Evolutionary conservation across 2,888 invertebrate species (phyloP).

Genomic region (Oscheius sp.): DNA sequence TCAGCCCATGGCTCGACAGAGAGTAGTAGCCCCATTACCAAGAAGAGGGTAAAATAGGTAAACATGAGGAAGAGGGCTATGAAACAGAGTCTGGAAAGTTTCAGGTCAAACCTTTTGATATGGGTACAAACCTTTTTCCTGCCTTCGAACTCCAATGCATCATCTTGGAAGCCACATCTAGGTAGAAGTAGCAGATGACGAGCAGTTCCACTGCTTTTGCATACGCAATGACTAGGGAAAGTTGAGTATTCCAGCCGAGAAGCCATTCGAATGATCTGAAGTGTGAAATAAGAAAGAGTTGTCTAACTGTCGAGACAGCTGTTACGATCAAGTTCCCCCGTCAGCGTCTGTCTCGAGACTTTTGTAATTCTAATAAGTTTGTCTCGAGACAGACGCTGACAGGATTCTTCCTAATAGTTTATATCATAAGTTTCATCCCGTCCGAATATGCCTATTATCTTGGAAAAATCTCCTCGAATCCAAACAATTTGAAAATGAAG

Average conservation of each 20-base stretch:
- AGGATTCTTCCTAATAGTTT: no score
- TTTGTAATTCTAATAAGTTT: no score
- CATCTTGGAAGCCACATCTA: conserved; percentile 62
- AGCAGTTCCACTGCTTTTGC: conserved; percentile 59
- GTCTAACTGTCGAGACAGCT: no score
- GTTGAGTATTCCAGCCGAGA: conserved; percentile 61
- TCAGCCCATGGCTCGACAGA: conserved; percentile 58
- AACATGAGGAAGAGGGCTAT: conserved; percentile 58
- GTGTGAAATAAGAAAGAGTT: not conserved
- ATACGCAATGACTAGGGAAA: conserved; percentile 54
- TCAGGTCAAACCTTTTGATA: not conserved
- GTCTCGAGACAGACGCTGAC: no score
- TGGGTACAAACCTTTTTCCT: conserved; percentile 45
- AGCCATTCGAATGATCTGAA: conserved; percentile 64
- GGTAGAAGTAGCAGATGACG: conserved; percentile 62
- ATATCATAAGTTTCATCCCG: no score
- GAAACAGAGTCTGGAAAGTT: conserved; percentile 52
- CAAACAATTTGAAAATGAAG: no score
- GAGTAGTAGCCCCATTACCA: conserved; percentile 57
- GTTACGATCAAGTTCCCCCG: not conserved
- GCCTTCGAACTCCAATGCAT: conserved; percentile 61
- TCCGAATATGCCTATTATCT: no score
- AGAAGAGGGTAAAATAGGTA: conserved; percentile 60
- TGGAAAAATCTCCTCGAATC: no score
- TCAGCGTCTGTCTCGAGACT: no score